Evolutionary conservation across 2,113 vertebrate genomes (phyloP), one percentile per base, ranked within the genome.

Genomic region (Prionailurus viverrinus): DNA sequence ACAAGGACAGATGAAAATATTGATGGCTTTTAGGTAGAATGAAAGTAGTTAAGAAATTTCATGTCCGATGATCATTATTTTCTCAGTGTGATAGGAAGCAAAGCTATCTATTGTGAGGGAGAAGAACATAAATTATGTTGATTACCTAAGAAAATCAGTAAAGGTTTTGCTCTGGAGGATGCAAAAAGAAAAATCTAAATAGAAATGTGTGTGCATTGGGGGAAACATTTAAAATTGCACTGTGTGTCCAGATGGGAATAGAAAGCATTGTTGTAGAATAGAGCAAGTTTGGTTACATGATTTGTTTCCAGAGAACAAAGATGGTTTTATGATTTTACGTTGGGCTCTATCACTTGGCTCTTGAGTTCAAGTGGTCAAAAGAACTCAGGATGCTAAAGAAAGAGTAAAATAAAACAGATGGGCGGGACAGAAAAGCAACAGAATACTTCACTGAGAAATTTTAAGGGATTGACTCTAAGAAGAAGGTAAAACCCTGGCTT

Each of bases 21-120:
- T 68, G 71, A 91, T 68, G 21, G 63, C 1, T 81, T 93, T 89
- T 51, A 71, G 21, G 10, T 5, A 86, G 61, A 92, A 68, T 73
- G 65, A 92, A 92, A 55, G 73, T 51, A 74, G 78, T 88, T 96
- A 82, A 96, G 51, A 95, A 95, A 96, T 89, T 89, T 97, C 58
- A 41, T 78, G 31, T 53, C 65, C 16, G 12, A 85, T 73, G 29
- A 33, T 55, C 53, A 88, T 89, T 91, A 96, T 94, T 96, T 94
- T 95, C 89, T 93, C 92, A 68, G 41, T 81, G 39, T 95, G 92
- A 97, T 7, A 85, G 89, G 55, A 96, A 96, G 19, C 12, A 95
- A 95, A 89, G 36, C 55, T 74, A 81, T 53, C 36, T 78, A 66
- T 63, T 85, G 18, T 18, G 31, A 63, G 9, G 66, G 15, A 95